These are phyloP conservation scores for Beris chalybata DNA, from an alignment of 2,888 invertebrate species.

Conservation along the genomic window DNA sequence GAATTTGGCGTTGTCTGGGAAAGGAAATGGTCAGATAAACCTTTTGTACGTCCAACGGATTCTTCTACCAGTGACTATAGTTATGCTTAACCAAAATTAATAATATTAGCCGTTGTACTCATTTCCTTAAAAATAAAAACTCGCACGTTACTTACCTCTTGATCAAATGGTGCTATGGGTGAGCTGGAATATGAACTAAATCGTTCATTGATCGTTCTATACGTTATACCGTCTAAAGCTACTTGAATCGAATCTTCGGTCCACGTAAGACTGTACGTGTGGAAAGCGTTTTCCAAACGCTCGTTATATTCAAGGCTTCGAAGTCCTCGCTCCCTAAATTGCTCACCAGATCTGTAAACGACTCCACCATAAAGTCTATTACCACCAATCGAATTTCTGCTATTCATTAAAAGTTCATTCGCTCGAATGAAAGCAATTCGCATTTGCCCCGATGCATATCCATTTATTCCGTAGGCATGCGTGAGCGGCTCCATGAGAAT, in stretches of 20 bases:
- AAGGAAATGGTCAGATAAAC: too few species aligned
- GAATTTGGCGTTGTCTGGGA: too few species aligned
- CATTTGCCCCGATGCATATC: constrained; percentile 68
- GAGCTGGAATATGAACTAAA: constrained; percentile 52
- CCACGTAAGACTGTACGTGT: constrained; percentile 71
- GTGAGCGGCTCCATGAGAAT: constrained; percentile 67
- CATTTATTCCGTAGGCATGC: constrained; percentile 63
- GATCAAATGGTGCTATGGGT: constrained; percentile 73
- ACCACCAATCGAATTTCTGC: constrained; percentile 46
- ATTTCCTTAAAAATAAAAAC: too few species aligned
- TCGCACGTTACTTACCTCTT: constrained; percentile 59
- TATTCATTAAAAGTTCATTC: constrained; percentile 56
- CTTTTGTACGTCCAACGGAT: too few species aligned
- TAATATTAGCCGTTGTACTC: too few species aligned
- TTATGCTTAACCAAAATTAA: too few species aligned
- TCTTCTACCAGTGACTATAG: too few species aligned
- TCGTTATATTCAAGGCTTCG: constrained; percentile 52
- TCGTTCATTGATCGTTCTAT: constrained; percentile 56
- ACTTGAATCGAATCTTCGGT: constrained; percentile 47
- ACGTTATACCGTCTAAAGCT: constrained; percentile 61
- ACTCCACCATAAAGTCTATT: constrained; percentile 46
- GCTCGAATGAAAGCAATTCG: constrained; percentile 73
- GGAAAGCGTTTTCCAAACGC: constrained; percentile 64
- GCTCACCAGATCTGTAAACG: constrained; percentile 47
- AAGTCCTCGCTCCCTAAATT: constrained; percentile 54